Base-by-base conservation (phyloP, 2,888 invertebrate genomes). In the Druceiella hillmani region DNA sequence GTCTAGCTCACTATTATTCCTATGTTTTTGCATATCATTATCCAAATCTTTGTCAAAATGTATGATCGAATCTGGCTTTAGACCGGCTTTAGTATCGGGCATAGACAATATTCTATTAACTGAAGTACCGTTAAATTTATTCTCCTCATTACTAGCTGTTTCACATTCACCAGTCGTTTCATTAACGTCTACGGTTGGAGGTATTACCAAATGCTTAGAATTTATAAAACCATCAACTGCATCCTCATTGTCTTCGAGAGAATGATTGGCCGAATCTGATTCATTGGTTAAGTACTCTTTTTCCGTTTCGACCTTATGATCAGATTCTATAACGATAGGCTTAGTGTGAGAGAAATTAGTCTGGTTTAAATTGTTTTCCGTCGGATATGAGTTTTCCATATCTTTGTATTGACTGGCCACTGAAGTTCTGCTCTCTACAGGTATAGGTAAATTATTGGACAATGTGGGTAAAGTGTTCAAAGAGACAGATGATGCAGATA, bases 331-430 rank as follows among this genome's bases (percentile, higher is more conserved):
- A 14, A 69, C 58, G 37, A 69, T 70, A 0, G 69, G 69, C 54
- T 66, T 61, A 0, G 67, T 69, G 45, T 69, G 68, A 0, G 66
- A 66, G 52, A 68, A 69, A 43, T 69, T 68, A 3, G 66, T 69
- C 46, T 68, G 69, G 47, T 68, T 69, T 2, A 69, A 56, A 40
- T 68, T 67, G 46, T 68, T 70, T 31, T 67, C 66, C 2, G 68
- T 69, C 0, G 69, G 68, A 31, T 67, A 70, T 16, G 66, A 65
- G 45, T 66, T 66, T 33, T 69, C 68, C 0, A 64, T 66, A 20
- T 70, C 71, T 0, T 63, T 58, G 50, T 66, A 67, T 11, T 41
- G 41, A 2, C 57, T 56, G 43, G 55, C 60, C 1, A 52, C 53
- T n/a, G 48, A 60, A n/a, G 64, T 67, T 28, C 66, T 50, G 0